Evolutionary conservation across 2,113 vertebrate genomes (phyloP).

Genomic region (Xyliphius kryptos): DNA sequence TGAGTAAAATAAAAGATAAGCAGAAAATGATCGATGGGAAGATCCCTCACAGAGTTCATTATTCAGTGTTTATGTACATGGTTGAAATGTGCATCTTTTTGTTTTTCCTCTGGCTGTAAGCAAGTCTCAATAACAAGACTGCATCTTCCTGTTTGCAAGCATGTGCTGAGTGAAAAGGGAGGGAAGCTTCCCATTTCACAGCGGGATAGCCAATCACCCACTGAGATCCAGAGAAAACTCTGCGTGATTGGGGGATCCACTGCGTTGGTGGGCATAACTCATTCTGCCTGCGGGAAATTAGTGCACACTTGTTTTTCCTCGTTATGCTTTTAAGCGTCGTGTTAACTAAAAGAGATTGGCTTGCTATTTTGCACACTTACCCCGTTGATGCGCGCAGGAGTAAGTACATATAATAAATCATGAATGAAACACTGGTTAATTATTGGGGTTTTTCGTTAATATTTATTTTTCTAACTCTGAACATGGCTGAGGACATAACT

Average conservation of each 20-base stretch:
- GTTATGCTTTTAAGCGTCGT: background rate
- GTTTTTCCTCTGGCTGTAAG: conserved; percentile 9
- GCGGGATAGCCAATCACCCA: conserved; percentile 6
- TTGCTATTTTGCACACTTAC: no score
- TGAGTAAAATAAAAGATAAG: no score
- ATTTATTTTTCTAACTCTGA: no score
- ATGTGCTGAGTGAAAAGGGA: conserved; percentile 23
- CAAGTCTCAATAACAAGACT: conserved; percentile 10
- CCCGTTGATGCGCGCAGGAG: no score
- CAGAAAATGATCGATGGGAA: no score
- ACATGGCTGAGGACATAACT: no score
- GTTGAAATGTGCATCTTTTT: background rate
- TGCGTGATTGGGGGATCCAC: conserved; percentile 7
- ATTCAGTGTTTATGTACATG: background rate
- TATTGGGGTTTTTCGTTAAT: no score
- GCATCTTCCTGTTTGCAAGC: conserved; percentile 33
- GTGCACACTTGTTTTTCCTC: conserved; percentile 17
- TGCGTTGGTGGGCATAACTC: background rate
- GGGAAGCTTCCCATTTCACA: conserved; percentile 8
- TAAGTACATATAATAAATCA: no score
- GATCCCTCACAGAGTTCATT: no score
- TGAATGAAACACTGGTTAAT: no score
- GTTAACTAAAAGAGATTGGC: background rate
- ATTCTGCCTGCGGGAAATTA: conserved; percentile 11
- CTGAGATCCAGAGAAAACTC: conserved; percentile 4